These are phyloP conservation scores for Melieria picta DNA, from an alignment of 2,888 invertebrate species.

Conservation along the genomic window DNA sequence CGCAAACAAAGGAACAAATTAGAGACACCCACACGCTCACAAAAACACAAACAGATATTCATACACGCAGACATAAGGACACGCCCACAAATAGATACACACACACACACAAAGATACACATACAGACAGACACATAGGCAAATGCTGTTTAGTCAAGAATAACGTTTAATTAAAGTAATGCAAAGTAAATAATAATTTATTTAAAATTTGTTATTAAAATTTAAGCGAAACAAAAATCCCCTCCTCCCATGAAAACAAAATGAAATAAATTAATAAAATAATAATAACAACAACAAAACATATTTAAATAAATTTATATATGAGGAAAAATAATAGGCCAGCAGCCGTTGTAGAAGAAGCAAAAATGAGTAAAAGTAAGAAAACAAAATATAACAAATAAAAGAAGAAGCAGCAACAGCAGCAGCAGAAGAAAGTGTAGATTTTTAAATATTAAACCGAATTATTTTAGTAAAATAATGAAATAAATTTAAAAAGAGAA, in stretches of 20 bases:
- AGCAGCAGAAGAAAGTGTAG: constrained; percentile 48
- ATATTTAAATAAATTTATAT: not conserved
- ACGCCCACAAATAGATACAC: not conserved
- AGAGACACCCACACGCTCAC: constrained; percentile 37
- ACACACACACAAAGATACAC: not conserved
- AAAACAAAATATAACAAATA: constrained; percentile 12
- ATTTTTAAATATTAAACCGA: constrained; percentile 54
- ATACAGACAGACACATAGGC: not conserved
- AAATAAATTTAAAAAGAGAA: constrained; percentile 36
- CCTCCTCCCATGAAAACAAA: constrained; percentile 13
- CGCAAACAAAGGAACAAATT: not conserved
- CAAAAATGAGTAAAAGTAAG: not conserved
- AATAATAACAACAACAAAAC: not conserved
- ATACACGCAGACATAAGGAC: not conserved
- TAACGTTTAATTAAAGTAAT: constrained; percentile 22
- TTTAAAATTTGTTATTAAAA: constrained; percentile 47
- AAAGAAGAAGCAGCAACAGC: not conserved
- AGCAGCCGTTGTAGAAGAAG: not conserved
- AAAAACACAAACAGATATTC: constrained; percentile 20
- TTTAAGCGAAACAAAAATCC: constrained; percentile 41
- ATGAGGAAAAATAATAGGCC: constrained; percentile 26
- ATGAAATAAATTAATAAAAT: constrained; percentile 30
- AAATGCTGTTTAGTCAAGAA: constrained; percentile 13
- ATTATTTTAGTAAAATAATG: constrained; percentile 45
- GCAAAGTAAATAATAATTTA: constrained; percentile 24